Evolutionary conservation across 2,888 invertebrate genomes (phyloP).

Genomic region (Euzetes globulus): DNA sequence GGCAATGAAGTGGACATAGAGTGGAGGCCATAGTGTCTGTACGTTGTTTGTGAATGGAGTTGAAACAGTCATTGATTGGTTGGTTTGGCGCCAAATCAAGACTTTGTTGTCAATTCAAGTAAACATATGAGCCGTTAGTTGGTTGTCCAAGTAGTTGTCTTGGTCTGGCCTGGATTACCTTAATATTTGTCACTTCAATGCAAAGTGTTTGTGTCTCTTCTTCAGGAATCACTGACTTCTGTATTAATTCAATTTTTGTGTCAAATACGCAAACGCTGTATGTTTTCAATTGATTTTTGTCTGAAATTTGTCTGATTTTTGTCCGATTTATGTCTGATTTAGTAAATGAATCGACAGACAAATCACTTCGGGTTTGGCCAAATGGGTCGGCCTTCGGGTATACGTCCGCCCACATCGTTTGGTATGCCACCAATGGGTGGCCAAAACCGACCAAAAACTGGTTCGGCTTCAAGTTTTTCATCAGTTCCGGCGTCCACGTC

Average conservation of each 20-base stretch:
- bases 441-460: not conserved
- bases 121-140: too few relatives aligned
- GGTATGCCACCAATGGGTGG: not conserved
- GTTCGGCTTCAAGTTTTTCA: not conserved
- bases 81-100: not conserved
- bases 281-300: too few relatives aligned
- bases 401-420: not conserved
- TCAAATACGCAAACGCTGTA: too few relatives aligned
- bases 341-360: not conserved
- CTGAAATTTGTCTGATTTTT: not conserved
- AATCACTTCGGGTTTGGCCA: not conserved
- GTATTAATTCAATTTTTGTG: too few relatives aligned
- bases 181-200: too few relatives aligned
- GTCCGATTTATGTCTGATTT: too few relatives aligned
- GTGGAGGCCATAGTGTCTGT: too few relatives aligned
- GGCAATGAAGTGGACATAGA: too few relatives aligned
- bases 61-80: not conserved
- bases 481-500: not conserved
- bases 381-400: slow-evolving; percentile 16
- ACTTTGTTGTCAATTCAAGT: not conserved
- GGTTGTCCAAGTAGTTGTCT: too few relatives aligned
- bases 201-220: too few relatives aligned
- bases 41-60: not conserved
- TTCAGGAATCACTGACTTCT: too few relatives aligned
- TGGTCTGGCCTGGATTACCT: too few relatives aligned